Evolutionary conservation across 2,113 vertebrate species (phyloP).

Genomic region (Pseudopipra pipra): DNA sequence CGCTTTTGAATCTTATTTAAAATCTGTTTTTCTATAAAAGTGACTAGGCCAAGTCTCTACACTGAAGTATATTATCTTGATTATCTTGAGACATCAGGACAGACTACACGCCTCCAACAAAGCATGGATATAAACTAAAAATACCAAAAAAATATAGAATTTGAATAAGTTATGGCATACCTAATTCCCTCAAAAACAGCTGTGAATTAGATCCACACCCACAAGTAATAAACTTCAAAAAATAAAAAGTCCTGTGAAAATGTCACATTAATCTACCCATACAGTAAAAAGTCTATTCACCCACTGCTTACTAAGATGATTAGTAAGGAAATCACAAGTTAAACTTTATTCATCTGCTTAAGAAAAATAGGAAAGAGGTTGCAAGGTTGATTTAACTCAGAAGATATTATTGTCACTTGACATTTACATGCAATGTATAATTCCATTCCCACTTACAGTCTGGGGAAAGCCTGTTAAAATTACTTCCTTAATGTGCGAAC

Average conservation of each 20-base stretch:
- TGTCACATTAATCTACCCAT: constrained; percentile 54
- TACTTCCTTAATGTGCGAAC: constrained; percentile 68
- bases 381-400: constrained; percentile 58
- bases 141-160: neutral
- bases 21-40: neutral
- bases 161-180: constrained; percentile 10
- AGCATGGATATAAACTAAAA: neutral
- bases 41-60: neutral
- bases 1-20: neutral
- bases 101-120: neutral
- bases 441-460: constrained; percentile 67
- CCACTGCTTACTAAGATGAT: constrained; percentile 63
- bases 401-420: constrained; percentile 70
- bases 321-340: constrained; percentile 68
- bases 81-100: neutral
- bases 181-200: constrained; percentile 29
- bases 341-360: constrained; percentile 64
- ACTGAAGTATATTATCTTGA: neutral
- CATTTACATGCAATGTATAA: constrained; percentile 59
- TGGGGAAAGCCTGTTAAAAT: constrained; percentile 69
- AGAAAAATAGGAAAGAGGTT: constrained; percentile 64
- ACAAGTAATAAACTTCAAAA: constrained; percentile 41
- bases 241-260: constrained; percentile 34
- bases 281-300: constrained; percentile 50
- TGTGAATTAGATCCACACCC: constrained; percentile 51